phyloP scores from a whole-genome alignment of 2,113 vertebrate species.

The Montifringilla adamsi region DNA sequence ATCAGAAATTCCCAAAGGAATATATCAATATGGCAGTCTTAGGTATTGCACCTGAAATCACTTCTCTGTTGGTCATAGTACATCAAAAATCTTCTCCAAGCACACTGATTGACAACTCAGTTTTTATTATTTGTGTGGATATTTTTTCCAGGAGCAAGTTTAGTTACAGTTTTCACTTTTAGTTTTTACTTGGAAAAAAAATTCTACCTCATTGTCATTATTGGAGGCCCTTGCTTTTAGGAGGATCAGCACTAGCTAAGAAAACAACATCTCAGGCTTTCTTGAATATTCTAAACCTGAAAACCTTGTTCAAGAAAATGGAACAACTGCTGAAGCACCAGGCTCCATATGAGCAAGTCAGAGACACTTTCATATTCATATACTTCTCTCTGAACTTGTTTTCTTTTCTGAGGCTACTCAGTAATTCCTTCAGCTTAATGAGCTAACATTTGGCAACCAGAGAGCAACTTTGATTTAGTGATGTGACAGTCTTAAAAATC shows the following conservation, averaged over 20 bases:
- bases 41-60: not conserved
- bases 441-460: not conserved
- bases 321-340: not conserved
- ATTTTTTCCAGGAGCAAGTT: not conserved
- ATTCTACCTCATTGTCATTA: not conserved
- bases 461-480: not conserved
- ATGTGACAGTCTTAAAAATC: not conserved
- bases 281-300: not conserved
- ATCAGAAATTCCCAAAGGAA: not conserved
- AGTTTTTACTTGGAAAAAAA: not conserved
- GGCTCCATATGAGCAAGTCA: not conserved
- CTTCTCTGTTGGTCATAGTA: not conserved
- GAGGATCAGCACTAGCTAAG: not conserved
- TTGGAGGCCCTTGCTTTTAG: not conserved
- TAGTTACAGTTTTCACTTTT: not conserved
- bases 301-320: not conserved
- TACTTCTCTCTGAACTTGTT: not conserved
- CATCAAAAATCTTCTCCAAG: not conserved
- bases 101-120: not conserved
- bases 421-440: slow-evolving; percentile 19
- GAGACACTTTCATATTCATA: not conserved
- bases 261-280: not conserved
- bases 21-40: not conserved
- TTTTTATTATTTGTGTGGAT: not conserved
- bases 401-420: slow-evolving; percentile 7